Evolutionary conservation across 2,113 vertebrate genomes (phyloP).

Genomic region (Turdus rufiventris): DNA sequence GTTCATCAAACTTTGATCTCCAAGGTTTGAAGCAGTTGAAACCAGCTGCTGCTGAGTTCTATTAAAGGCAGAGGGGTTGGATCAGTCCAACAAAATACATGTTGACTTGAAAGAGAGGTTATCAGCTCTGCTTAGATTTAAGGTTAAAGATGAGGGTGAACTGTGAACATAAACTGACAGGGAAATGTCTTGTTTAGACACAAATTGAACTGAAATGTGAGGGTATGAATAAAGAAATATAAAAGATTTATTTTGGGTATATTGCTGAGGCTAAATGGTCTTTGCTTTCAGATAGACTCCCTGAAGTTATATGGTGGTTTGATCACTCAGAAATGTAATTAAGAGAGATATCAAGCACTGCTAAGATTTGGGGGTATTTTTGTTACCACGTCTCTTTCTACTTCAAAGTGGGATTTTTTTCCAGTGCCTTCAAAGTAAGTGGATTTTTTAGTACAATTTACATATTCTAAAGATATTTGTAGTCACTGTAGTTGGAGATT

Average conservation of each 20-base stretch:
- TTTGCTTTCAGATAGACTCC: not conserved
- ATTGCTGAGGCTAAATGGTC: not conserved
- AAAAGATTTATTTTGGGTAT: not conserved
- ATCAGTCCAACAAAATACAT: not conserved
- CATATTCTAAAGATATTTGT: not conserved
- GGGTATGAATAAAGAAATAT: not conserved
- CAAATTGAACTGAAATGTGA: not conserved
- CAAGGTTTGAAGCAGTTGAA: not conserved
- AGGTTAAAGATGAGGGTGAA: not conserved
- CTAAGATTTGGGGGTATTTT: not conserved
- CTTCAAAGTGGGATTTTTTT: not conserved
- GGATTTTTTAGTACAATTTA: not conserved
- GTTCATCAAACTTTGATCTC: constrained; percentile 20
- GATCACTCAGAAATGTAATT: not conserved
- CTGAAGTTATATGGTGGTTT: not conserved
- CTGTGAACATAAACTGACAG: not conserved
- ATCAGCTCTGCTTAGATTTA: not conserved
- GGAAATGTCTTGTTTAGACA: not conserved
- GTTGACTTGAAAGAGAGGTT: constrained; percentile 12
- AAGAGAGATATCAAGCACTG: not conserved
- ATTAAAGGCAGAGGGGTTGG: not conserved
- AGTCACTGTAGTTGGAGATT: not conserved
- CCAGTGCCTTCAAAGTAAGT: not conserved
- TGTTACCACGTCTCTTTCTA: not conserved
- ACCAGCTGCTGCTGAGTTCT: not conserved